Conservation (phyloP, 2,797 vertebrate genomes). For the Nasua narica region DNA sequence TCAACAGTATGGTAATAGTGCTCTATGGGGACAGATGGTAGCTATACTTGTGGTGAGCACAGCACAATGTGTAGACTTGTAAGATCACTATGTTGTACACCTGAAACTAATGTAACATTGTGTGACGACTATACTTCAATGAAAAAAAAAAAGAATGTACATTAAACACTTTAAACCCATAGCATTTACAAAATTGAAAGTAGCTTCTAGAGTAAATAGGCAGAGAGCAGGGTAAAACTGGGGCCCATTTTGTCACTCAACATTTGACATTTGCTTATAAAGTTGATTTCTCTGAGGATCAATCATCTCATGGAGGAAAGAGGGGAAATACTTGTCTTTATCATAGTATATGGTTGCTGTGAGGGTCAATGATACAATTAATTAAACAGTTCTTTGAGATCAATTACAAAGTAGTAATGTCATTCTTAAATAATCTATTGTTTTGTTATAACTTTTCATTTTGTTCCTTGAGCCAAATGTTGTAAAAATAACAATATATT, state of each 20-base stretch:
- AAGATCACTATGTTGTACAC: background rate
- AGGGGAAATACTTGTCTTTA: background rate
- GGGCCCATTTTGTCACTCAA: background rate
- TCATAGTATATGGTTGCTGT: background rate
- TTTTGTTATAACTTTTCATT: conserved; percentile 7
- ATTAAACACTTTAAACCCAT: background rate
- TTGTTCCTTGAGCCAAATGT: background rate
- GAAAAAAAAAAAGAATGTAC: background rate
- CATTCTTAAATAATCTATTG: conserved; percentile 13
- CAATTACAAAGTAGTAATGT: background rate
- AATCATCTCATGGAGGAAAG: background rate
- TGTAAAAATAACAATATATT: background rate
- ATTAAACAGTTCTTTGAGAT: background rate
- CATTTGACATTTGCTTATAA: background rate
- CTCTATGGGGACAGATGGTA: background rate
- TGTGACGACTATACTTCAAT: background rate
- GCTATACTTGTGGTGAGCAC: background rate
- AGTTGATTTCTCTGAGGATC: background rate
- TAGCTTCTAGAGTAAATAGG: background rate
- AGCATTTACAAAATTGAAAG: background rate
- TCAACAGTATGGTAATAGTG: background rate
- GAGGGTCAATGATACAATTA: background rate
- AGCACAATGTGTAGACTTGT: background rate
- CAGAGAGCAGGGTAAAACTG: background rate
- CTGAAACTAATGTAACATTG: background rate